phyloP scores from a whole-genome alignment of 2,797 vertebrate genomes.

The Denticeps clupeoides region DNA sequence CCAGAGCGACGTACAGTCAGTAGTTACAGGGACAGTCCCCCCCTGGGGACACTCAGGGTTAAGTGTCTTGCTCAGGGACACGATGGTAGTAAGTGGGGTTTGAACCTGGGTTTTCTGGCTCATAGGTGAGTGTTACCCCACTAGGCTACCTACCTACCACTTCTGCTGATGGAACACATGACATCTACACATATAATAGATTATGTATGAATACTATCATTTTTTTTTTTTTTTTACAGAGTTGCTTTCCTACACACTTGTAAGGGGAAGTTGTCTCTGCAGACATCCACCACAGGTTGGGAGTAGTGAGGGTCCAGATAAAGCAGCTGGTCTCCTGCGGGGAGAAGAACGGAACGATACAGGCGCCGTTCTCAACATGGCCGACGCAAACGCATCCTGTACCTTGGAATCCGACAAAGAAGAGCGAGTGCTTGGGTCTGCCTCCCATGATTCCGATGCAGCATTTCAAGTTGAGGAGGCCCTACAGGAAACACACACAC shows the following conservation, averaged over 20 bases:
- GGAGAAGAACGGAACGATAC: neutral
- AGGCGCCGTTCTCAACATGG: too few species aligned
- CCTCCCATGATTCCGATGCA: slow-evolving; percentile 87
- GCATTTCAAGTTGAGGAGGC: slow-evolving; percentile 62
- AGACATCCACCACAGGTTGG: slow-evolving; percentile 68
- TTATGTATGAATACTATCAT: neutral
- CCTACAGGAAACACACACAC: slow-evolving; percentile 43
- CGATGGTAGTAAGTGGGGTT: too few species aligned
- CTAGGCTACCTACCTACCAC: too few species aligned
- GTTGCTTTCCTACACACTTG: slow-evolving; percentile 51
- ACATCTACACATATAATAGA: neutral
- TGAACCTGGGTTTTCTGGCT: too few species aligned
- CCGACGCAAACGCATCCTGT: neutral
- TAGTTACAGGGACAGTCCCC: too few species aligned
- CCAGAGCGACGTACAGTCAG: too few species aligned
- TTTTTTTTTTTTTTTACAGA: neutral
- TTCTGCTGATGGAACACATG: too few species aligned
- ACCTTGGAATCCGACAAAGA: slow-evolving; percentile 85
- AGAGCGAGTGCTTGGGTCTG: slow-evolving; percentile 79
- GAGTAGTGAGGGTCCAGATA: slow-evolving; percentile 88
- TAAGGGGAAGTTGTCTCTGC: slow-evolving; percentile 62
- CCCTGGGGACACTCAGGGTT: too few species aligned
- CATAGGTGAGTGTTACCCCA: too few species aligned
- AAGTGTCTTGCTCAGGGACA: too few species aligned
- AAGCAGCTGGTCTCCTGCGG: slow-evolving; percentile 70